Percentiles rank a stretch among this genome's conserved stretches.
Evolutionary conservation across 1,140 invertebrate species (phyloP).

Genomic region (Coenobita brevimanus): DNA sequence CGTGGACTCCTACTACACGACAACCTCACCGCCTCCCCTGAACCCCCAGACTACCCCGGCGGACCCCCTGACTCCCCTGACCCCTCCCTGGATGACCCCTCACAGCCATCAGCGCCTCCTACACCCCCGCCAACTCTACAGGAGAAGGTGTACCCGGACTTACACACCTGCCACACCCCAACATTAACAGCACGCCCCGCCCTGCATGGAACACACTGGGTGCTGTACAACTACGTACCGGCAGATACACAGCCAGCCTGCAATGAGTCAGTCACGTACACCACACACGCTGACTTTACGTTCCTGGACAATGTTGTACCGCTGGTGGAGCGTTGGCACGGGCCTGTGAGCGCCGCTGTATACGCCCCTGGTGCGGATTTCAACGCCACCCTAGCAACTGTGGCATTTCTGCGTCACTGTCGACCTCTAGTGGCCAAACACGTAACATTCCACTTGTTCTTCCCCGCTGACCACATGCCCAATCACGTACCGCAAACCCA

Average conservation of each 20-base stretch:
- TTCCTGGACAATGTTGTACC: constrained; percentile 92
- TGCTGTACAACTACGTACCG: constrained; percentile 88
- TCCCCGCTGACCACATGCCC: constrained; percentile 68
- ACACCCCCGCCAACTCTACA: constrained; percentile 62
- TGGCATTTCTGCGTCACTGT: constrained; percentile 76
- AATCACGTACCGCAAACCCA: constrained; percentile 49
- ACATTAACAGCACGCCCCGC: constrained; percentile 40
- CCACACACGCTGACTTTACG: constrained; percentile 92
- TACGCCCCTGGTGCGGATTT: constrained; percentile 85
- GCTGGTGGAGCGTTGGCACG: constrained; percentile 75
- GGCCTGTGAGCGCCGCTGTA: constrained; percentile 83
- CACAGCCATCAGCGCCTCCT: constrained; percentile 40
- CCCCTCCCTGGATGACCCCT: constrained; percentile 23
- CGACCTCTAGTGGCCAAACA: constrained; percentile 60
- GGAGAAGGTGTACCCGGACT: constrained; percentile 67
- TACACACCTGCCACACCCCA: constrained; percentile 66
- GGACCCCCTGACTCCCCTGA: constrained; percentile 1
- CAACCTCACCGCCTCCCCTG: constrained; percentile 61
- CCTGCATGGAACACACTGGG: constrained; percentile 78
- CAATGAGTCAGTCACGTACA: constrained; percentile 91
- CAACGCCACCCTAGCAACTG: constrained; percentile 79
- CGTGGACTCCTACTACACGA: constrained; percentile 54
- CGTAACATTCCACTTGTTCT: constrained; percentile 70
- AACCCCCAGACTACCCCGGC: constrained; percentile 15
- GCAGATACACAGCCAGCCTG: constrained; percentile 76